Conservation (phyloP, 35 echinoderm and acorn worm genomes). For the Diadema setosum region DNA sequence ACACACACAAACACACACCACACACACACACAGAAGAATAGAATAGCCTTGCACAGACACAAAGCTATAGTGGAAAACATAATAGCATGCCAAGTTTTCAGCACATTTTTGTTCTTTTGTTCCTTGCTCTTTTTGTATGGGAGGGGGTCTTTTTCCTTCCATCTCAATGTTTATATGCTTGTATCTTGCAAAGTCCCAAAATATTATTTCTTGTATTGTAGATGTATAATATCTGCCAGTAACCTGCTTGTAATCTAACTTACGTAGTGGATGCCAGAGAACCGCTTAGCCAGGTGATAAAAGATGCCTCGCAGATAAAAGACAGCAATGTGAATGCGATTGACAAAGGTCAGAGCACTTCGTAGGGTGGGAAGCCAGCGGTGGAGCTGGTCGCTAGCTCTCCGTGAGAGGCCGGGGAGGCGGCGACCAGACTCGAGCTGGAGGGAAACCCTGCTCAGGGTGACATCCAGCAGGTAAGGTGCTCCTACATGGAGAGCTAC, state of each 20-base stretch:
- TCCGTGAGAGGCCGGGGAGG: neutral
- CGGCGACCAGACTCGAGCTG: conserved; percentile 39
- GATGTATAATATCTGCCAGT: no score
- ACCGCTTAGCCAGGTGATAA: conserved; percentile 86
- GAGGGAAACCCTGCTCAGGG: conserved; percentile 22
- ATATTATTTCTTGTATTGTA: no score
- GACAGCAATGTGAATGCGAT: conserved; percentile 76
- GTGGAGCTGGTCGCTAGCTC: conserved; percentile 2
- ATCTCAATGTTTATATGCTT: no score
- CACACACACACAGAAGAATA: neutral
- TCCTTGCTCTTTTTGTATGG: no score
- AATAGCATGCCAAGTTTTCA: no score
- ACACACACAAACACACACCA: no score
- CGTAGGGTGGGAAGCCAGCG: conserved; percentile 55
- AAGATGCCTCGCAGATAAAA: conserved; percentile 79
- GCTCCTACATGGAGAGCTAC: conserved; percentile 57
- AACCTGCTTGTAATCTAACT: no score
- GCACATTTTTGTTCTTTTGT: no score
- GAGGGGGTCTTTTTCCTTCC: no score
- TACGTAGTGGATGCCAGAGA: conserved; percentile 86
- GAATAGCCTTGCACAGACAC: neutral
- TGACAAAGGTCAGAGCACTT: conserved; percentile 28
- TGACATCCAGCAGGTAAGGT: conserved; percentile 85
- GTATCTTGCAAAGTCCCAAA: no score
- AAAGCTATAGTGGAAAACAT: neutral